These are phyloP conservation scores for Urosaurus nigricauda DNA, from an alignment of 2,797 vertebrate species.

Conservation along the genomic window DNA sequence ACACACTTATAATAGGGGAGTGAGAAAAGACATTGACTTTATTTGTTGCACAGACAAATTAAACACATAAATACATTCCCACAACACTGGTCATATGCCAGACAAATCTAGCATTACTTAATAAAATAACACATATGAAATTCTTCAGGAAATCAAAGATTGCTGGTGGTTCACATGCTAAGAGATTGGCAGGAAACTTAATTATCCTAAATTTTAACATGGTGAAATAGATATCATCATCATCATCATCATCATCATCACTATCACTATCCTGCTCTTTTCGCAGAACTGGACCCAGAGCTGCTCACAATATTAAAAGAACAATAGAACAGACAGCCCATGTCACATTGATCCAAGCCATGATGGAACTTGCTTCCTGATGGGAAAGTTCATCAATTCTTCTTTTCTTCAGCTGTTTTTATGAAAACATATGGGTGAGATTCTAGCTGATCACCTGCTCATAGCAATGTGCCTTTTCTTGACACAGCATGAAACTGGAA, in stretches of 20 bases:
- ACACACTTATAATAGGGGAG: slow-evolving; percentile 31
- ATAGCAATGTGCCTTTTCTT: neutral
- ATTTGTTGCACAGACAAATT: neutral
- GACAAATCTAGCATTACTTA: neutral
- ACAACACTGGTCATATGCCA: neutral
- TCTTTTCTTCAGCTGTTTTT: neutral
- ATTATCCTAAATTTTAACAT: neutral
- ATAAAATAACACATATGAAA: neutral
- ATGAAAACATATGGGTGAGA: neutral
- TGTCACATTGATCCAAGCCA: neutral
- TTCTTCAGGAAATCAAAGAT: neutral
- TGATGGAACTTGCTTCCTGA: neutral
- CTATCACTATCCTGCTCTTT: too few species aligned
- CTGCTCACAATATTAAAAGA: too few species aligned
- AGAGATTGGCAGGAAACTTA: slow-evolving; percentile 1
- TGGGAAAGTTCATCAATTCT: neutral
- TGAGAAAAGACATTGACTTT: neutral
- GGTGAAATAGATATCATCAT: neutral
- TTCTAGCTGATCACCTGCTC: neutral
- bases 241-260: too few species aligned
- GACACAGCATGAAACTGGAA: neutral
- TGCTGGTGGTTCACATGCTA: neutral
- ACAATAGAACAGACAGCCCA: neutral
- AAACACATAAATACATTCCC: neutral
- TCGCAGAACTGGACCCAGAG: too few species aligned